phyloP scores from a whole-genome alignment of 2,113 vertebrate genomes.

The Brachirus orientalis region DNA sequence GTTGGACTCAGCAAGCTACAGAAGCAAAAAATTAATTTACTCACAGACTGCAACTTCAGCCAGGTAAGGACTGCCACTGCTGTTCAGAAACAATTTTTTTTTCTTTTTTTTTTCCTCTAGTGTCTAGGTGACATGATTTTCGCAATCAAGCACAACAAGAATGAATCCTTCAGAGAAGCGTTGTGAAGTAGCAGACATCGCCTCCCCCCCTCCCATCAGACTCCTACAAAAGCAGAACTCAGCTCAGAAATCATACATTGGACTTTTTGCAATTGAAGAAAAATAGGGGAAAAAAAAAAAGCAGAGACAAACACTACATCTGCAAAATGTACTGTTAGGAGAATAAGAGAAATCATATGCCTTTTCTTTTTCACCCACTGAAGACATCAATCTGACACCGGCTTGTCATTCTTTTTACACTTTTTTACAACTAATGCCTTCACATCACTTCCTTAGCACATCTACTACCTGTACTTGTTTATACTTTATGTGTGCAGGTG shows the following conservation, averaged over 20 bases:
- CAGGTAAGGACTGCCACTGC: slow-evolving; percentile 34
- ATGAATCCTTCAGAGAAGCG: slow-evolving; percentile 30
- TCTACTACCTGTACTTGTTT: slow-evolving; percentile 44
- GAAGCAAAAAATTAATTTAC: slow-evolving; percentile 68
- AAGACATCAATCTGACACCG: slow-evolving; percentile 81
- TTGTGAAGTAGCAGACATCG: not conserved
- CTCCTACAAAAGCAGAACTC: slow-evolving; percentile 51
- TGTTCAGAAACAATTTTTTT: slow-evolving; percentile 43
- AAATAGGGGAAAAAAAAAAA: slow-evolving; percentile 60
- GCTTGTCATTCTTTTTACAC: slow-evolving; percentile 71
- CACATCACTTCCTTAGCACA: slow-evolving; percentile 59
- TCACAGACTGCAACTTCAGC: slow-evolving; percentile 61
- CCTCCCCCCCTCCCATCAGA: not conserved
- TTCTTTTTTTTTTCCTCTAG: slow-evolving; percentile 9
- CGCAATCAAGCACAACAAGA: slow-evolving; percentile 48
- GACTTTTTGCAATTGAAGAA: slow-evolving; percentile 60
- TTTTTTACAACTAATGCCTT: slow-evolving; percentile 49
- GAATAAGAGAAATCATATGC: slow-evolving; percentile 64
- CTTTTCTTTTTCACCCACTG: slow-evolving; percentile 87
- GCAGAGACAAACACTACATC: slow-evolving; percentile 70
- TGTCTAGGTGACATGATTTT: slow-evolving; percentile 35
- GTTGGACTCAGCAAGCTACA: slow-evolving; percentile 68
- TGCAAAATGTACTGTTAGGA: slow-evolving; percentile 83
- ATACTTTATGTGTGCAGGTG: slow-evolving; percentile 44
- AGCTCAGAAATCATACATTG: slow-evolving; percentile 64